phyloP scores from a whole-genome alignment of 2,797 vertebrate genomes.

The Choloepus didactylus region DNA sequence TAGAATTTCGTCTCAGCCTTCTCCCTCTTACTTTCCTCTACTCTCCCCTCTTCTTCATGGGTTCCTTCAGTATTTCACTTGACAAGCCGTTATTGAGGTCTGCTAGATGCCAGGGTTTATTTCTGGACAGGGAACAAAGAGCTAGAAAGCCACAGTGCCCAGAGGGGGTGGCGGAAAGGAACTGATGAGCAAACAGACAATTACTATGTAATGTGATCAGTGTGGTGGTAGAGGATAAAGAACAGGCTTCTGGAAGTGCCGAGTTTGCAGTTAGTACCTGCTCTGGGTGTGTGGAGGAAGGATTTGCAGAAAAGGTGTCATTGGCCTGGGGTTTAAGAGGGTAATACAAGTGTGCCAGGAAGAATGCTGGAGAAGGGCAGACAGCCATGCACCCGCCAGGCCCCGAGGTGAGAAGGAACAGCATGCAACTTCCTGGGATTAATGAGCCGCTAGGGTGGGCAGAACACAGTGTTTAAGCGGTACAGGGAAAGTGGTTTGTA shows the following conservation, averaged over 20 bases:
- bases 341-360: neutral
- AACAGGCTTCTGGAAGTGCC: constrained; percentile 15
- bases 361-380: neutral
- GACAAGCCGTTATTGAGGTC: constrained; percentile 61
- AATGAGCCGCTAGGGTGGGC: neutral
- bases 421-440: neutral
- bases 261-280: neutral
- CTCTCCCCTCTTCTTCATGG: constrained; percentile 40
- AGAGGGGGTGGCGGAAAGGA: constrained; percentile 31
- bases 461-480: neutral
- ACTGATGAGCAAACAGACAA: constrained; percentile 61
- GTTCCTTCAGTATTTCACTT: constrained; percentile 61
- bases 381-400: neutral
- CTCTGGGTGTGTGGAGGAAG: neutral
- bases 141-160: constrained; percentile 49
- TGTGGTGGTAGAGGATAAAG: constrained; percentile 3
- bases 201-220: constrained; percentile 20
- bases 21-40: neutral
- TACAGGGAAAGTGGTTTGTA: neutral
- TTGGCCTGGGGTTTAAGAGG: neutral
- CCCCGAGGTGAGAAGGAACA: neutral
- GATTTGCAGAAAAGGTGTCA: neutral
- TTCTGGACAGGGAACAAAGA: neutral
- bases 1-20: constrained; percentile 37
- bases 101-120: constrained; percentile 66